Conservation (phyloP, 1,140 invertebrate species). For the Agrypnia vestita region DNA sequence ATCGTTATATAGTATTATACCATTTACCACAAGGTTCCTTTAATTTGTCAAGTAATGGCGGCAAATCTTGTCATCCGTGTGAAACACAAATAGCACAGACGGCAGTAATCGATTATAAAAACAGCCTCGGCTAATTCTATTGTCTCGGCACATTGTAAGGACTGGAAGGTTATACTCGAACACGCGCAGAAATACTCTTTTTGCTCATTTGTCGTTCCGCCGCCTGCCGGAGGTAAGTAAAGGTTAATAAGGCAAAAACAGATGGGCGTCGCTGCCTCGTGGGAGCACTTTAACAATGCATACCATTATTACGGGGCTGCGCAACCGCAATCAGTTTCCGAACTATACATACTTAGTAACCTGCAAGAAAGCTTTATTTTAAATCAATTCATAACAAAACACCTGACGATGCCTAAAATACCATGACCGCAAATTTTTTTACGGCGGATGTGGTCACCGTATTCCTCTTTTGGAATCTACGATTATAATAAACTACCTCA, state of each 20-base stretch:
- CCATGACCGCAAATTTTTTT: too few species aligned
- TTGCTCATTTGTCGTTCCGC: conserved; percentile 14
- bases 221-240: background rate
- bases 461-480: too few species aligned
- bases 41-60: background rate
- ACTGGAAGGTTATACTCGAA: conserved; percentile 3
- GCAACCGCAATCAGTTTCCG: background rate
- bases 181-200: conserved; percentile 4
- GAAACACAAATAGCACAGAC: background rate
- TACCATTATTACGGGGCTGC: conserved; percentile 1
- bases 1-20: background rate
- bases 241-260: conserved; percentile 24
- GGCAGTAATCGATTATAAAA: conserved; percentile 4
- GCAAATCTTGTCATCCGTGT: too few species aligned
- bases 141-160: conserved; percentile 14
- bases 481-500: too few species aligned
- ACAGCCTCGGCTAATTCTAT: conserved; percentile 10
- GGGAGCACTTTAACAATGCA: conserved; percentile 21
- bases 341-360: background rate
- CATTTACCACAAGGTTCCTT: background rate
- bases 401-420: too few species aligned
- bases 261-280: conserved; percentile 22
- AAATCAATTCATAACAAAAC: too few species aligned
- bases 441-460: too few species aligned
- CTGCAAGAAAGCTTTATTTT: too few species aligned